Percentiles rank a stretch among this genome's conserved stretches.
Evolutionary conservation across 2,888 invertebrate genomes (phyloP).

Genomic region (Acrobasis suavella): DNA sequence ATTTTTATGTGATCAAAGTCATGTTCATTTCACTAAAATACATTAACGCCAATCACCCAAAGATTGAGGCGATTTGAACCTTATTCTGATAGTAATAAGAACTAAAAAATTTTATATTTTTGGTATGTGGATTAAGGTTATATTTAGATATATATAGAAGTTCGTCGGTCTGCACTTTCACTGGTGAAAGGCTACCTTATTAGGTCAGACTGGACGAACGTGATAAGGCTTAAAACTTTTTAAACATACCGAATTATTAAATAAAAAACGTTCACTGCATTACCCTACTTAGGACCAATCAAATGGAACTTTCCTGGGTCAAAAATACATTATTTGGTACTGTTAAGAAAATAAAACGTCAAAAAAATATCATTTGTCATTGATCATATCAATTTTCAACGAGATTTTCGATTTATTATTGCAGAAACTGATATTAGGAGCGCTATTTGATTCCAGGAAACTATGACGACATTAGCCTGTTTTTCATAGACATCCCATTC

Average conservation of each 20-base stretch:
- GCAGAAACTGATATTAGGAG: too few species aligned
- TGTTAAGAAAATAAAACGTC: too few species aligned
- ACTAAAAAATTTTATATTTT: slow-evolving; percentile 10
- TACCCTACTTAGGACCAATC: background rate
- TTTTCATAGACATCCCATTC: too few species aligned
- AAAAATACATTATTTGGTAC: too few species aligned
- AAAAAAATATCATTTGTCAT: too few species aligned
- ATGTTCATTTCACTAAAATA: slow-evolving; percentile 20
- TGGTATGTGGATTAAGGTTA: slow-evolving; percentile 25
- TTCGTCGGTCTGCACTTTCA: slow-evolving; percentile 28
- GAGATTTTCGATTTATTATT: too few species aligned
- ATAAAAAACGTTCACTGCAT: background rate
- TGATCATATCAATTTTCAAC: too few species aligned
- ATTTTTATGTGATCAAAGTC: slow-evolving; percentile 24
- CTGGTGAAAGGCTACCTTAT: slow-evolving; percentile 32
- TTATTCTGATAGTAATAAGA: background rate
- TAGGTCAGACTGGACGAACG: slow-evolving; percentile 29
- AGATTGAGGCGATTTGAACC: background rate
- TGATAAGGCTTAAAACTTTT: background rate
- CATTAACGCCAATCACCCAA: background rate
- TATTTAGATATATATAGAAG: slow-evolving; percentile 25
- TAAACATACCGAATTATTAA: background rate
- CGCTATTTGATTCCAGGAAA: too few species aligned
- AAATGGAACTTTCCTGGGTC: too few species aligned
- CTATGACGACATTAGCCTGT: too few species aligned